A percentile compares a stretch with the other conserved stretches of the same genome.
Evolutionary conservation across 2,888 invertebrate genomes (phyloP).

Genomic region (Drosophila affinis): DNA sequence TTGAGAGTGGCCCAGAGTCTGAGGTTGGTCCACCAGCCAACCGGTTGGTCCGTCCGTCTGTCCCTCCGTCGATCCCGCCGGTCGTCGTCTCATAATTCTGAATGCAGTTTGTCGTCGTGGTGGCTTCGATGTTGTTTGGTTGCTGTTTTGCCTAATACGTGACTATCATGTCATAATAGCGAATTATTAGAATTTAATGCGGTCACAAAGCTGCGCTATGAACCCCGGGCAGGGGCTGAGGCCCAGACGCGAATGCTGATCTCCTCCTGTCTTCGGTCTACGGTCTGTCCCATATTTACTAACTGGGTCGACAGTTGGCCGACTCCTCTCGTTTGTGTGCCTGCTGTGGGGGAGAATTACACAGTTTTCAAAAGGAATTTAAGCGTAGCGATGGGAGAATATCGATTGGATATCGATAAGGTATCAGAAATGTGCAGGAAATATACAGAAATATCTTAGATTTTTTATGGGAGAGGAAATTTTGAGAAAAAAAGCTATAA

Average conservation of each 20-base stretch:
- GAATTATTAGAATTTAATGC: constrained; percentile 79
- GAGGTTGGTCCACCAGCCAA: constrained; percentile 67
- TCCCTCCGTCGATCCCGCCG: constrained; percentile 8
- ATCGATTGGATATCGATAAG: background rate
- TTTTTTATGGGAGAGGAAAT: background rate
- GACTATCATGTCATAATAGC: constrained; percentile 80
- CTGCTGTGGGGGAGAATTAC: background rate
- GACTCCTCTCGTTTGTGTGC: background rate
- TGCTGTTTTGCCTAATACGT: constrained; percentile 72
- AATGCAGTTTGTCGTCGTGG: constrained; percentile 56
- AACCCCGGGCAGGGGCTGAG: constrained; percentile 5
- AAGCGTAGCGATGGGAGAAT: background rate
- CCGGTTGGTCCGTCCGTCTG: constrained; percentile 53
- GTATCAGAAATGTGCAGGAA: background rate
- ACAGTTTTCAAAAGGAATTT: background rate
- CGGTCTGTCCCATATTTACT: constrained; percentile 32
- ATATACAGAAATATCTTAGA: background rate
- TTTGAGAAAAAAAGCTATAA: background rate
- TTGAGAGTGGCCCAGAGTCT: background rate
- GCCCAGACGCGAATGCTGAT: constrained; percentile 35
- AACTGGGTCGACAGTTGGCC: constrained; percentile 61
- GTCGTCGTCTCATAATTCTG: constrained; percentile 73
- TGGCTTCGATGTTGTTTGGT: constrained; percentile 36
- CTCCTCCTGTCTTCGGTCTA: constrained; percentile 9
- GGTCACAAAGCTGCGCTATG: constrained; percentile 50